Percentiles rank a stretch among this genome's conserved stretches.
These are phyloP conservation scores for Salarias fasciatus DNA, from an alignment of 2,797 vertebrate species.

Conservation along the genomic window DNA sequence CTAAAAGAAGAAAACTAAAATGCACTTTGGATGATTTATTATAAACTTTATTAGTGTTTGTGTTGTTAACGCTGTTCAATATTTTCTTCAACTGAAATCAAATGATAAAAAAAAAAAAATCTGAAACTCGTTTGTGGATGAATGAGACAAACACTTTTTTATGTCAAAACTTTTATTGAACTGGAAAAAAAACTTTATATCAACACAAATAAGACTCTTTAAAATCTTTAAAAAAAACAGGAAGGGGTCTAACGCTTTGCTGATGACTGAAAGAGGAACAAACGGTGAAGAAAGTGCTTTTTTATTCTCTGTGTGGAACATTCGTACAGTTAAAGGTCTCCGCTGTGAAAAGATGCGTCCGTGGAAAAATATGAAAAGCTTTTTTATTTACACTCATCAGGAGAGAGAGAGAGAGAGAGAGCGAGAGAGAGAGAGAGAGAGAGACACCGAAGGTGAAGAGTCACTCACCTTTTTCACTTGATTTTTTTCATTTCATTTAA, in stretches of 20 bases:
- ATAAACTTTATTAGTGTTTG: too few relatives aligned
- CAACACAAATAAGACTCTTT: slow-evolving; percentile 70
- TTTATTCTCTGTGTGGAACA: slow-evolving; percentile 34
- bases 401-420: too few relatives aligned
- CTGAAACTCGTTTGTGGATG: neutral
- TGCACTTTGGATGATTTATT: too few relatives aligned
- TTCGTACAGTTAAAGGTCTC: slow-evolving; percentile 58
- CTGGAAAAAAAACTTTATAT: slow-evolving; percentile 68
- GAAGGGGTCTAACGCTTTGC: slow-evolving; percentile 45
- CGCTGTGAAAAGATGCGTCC: slow-evolving; percentile 57
- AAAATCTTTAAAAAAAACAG: slow-evolving; percentile 53
- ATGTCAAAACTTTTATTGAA: slow-evolving; percentile 75
- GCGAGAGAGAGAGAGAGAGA: too few relatives aligned
- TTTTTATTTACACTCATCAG: slow-evolving; percentile 59
- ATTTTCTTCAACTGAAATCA: too few relatives aligned
- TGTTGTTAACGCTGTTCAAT: too few relatives aligned
- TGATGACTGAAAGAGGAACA: slow-evolving; percentile 53
- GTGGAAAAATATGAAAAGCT: slow-evolving; percentile 68
- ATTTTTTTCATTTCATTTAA: neutral
- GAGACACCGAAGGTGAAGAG: neutral
- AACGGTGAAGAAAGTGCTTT: slow-evolving; percentile 76
- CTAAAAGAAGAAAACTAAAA: too few relatives aligned
- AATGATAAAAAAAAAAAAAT: too few relatives aligned
- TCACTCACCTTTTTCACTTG: too few relatives aligned
- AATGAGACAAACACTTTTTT: slow-evolving; percentile 6